A percentile compares a stretch with the other conserved stretches of the same genome.
Evolutionary conservation across 2,888 invertebrate species (phyloP).

Genomic region (Phyllotreta striolata): DNA sequence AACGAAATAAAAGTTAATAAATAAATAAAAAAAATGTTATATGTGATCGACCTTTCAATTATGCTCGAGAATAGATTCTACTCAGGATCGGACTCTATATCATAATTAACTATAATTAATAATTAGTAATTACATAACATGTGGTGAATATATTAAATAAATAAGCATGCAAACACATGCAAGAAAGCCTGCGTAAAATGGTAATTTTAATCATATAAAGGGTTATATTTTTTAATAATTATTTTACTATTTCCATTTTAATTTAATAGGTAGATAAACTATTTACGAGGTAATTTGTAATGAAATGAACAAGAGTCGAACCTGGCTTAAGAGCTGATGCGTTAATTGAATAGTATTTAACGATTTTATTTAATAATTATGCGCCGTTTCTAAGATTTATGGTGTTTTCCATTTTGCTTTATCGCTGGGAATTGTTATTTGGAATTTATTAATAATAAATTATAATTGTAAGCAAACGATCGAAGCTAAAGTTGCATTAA

Average conservation of each 20-base stretch:
- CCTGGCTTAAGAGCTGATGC: neutral
- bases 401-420: constrained; percentile 7
- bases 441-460: constrained; percentile 9
- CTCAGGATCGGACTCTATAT: neutral
- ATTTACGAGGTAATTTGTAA: too few relatives aligned
- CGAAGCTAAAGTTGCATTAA: too few relatives aligned
- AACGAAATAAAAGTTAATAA: neutral
- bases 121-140: too few relatives aligned
- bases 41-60: constrained; percentile 23
- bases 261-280: too few relatives aligned
- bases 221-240: neutral
- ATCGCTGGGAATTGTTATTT: constrained; percentile 5
- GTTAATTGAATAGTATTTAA: constrained; percentile 5
- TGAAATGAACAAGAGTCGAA: too few relatives aligned
- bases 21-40: constrained; percentile 11
- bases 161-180: too few relatives aligned
- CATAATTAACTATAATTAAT: neutral
- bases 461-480: constrained; percentile 11
- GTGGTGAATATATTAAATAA: too few relatives aligned
- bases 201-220: neutral
- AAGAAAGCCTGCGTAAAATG: neutral
- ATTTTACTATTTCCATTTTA: neutral
- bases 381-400: constrained; percentile 5
- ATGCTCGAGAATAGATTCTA: neutral
- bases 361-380: constrained; percentile 11